Evolutionary conservation across 2,888 invertebrate genomes (phyloP), one percentile per base, ranked within the genome.

Genomic region (Nomada goodeniana): DNA sequence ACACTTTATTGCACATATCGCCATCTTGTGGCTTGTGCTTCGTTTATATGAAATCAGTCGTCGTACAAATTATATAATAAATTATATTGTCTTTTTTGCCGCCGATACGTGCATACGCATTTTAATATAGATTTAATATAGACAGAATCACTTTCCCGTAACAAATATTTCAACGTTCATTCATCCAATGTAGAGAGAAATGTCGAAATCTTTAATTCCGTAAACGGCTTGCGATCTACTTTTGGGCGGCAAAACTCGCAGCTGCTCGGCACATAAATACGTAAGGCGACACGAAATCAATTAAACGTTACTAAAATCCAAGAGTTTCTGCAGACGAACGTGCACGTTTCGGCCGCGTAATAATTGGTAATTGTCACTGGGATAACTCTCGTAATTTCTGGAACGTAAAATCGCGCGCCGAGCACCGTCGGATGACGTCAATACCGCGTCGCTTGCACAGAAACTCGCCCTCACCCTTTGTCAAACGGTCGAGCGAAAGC

Each of bases 11-110:
- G 47, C n/a, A 52, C 13, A 0, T 15, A 18, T 11, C 13, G 85
- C 84, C 85, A 84, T 80, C 84, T 85, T 59, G 18, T 20, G 11
- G 44, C 72, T 36, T 72, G 77, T 60, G 63, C 83, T n/a, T 29
- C 18, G 47, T 65, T 65, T 7, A 23, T 50, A 20, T 42, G n/a
- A 26, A 36, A 23, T 61, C 5, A 7, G 36, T 36, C 7, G 47
- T 52, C 20, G 10, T 42, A 9, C 11, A 36, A 20, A 50, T 23
- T 29, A 15, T 5, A 36, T 13, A 11, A 18, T 36, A 15, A 52
- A 18, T 42, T 18, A 61, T 61, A 44, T 57, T 52, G 13, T 13
- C 10, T 10, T 63, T 11, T 20, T 11, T 23, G 9, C 2, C 15
- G 20, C 47, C 1, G 15, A 47, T 47, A 47, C 15, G 47, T 13